Evolutionary conservation across 2,797 vertebrate genomes (phyloP).

Genomic region (Otolemur crassicaudatus): DNA sequence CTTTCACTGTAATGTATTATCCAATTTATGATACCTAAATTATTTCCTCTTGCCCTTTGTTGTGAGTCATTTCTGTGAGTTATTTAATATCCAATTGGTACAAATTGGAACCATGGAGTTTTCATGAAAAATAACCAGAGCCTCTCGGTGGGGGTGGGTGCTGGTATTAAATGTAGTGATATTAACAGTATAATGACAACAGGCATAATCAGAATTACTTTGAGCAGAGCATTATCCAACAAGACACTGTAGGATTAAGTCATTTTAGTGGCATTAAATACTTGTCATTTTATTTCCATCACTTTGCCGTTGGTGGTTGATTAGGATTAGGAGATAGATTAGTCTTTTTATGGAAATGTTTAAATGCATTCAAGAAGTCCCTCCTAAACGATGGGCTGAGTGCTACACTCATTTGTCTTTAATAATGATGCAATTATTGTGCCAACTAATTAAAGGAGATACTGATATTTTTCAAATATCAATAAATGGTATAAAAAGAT

Average conservation of each 20-base stretch:
- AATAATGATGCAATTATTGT: not conserved
- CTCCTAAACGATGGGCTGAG: slow-evolving; percentile 10
- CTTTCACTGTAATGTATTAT: slow-evolving; percentile 36
- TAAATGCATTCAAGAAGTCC: slow-evolving; percentile 48
- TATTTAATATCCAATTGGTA: slow-evolving; percentile 77
- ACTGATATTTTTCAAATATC: not conserved
- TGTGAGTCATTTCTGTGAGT: slow-evolving; percentile 65
- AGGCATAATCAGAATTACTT: slow-evolving; percentile 70
- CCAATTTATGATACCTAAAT: slow-evolving; percentile 67
- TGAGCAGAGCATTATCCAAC: slow-evolving; percentile 65
- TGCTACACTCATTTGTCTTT: not conserved
- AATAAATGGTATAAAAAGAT: not conserved
- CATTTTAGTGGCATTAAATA: slow-evolving; percentile 73
- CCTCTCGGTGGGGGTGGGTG: slow-evolving; percentile 67
- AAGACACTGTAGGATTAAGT: slow-evolving; percentile 66
- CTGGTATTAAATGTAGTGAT: slow-evolving; percentile 76
- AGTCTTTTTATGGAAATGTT: slow-evolving; percentile 68
- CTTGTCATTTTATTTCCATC: slow-evolving; percentile 69
- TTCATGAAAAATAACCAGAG: slow-evolving; percentile 66
- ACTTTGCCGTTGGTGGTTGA: slow-evolving; percentile 72
- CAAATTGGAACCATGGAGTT: slow-evolving; percentile 79
- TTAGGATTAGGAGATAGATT: slow-evolving; percentile 68
- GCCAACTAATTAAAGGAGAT: not conserved
- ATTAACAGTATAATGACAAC: slow-evolving; percentile 73
- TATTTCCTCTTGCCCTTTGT: slow-evolving; percentile 61